Conservation (phyloP, 1,140 invertebrate species). For the Drosophila lacteicornis region DNA sequence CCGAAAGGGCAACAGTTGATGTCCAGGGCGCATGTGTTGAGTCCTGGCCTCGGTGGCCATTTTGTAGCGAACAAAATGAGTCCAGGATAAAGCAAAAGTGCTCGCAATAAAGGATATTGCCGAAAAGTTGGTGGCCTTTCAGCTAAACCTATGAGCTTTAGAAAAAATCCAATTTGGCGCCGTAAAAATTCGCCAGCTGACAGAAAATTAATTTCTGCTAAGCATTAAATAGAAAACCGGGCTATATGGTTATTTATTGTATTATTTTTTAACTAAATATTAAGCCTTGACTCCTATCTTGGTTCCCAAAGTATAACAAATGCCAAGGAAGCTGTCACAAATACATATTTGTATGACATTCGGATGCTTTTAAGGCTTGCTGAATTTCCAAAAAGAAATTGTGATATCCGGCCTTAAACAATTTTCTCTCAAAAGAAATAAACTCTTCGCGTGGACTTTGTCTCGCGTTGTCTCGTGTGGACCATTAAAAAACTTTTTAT, state of each 20-base stretch:
- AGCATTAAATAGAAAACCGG: background rate
- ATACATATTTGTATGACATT: background rate
- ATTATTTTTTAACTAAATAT: background rate
- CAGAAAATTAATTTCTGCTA: background rate
- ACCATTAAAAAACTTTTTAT: conserved; percentile 57
- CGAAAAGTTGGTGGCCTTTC: conserved; percentile 2
- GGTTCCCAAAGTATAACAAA: background rate
- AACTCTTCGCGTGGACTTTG: conserved; percentile 59
- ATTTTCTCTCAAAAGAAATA: conserved; percentile 29
- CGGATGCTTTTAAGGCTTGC: background rate
- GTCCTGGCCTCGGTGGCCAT: conserved; percentile 50
- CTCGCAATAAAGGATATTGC: conserved; percentile 4
- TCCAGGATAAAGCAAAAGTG: background rate
- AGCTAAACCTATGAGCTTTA: background rate
- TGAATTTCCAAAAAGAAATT: conserved; percentile 46
- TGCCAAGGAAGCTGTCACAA: background rate
- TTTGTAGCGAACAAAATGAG: conserved; percentile 48
- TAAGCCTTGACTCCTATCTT: background rate
- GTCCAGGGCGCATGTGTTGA: conserved; percentile 62
- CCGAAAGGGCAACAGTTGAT: conserved; percentile 57
- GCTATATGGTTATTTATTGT: background rate
- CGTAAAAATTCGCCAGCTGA: background rate
- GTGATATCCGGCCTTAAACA: conserved; percentile 52
- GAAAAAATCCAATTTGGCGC: conserved; percentile 8
- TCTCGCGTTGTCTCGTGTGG: conserved; percentile 66